Percentiles rank a stretch among this genome's conserved stretches.
phyloP scores from a whole-genome alignment of 2,888 invertebrate genomes.

The Itoplectis maculator region DNA sequence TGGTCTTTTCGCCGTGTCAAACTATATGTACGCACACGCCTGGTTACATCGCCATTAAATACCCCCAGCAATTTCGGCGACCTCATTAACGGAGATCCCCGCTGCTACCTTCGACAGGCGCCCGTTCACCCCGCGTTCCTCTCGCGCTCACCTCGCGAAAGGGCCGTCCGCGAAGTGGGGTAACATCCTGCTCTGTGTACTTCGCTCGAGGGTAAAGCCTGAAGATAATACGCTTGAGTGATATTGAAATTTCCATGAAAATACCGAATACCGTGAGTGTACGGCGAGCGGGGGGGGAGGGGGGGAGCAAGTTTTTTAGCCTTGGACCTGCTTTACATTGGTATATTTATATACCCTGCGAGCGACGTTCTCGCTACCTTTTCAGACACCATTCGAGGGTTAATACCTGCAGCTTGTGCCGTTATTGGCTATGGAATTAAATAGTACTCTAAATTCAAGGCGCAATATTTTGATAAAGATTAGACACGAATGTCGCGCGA shows the following conservation, averaged over 20 bases:
- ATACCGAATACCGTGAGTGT: neutral
- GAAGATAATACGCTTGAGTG: constrained; percentile 22
- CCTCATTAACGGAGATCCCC: constrained; percentile 41
- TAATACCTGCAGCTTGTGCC: neutral
- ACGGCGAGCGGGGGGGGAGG: too few species aligned
- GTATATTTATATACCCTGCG: neutral
- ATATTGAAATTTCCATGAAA: constrained; percentile 47
- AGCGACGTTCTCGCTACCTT: neutral
- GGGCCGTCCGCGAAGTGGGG: neutral
- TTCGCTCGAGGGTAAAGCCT: neutral
- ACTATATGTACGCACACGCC: constrained; percentile 45
- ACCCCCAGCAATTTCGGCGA: constrained; percentile 21
- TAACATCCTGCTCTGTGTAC: neutral
- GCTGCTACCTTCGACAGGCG: constrained; percentile 25
- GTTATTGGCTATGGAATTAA: neutral
- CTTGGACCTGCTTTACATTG: neutral
- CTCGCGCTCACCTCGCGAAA: constrained; percentile 19
- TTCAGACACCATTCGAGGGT: neutral
- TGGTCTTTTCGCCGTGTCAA: constrained; percentile 25
- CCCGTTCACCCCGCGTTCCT: neutral
- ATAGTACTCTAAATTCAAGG: too few species aligned
- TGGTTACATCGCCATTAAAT: constrained; percentile 45
- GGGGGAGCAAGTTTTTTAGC: neutral
- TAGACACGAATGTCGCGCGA: too few species aligned
- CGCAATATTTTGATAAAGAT: too few species aligned